These are phyloP conservation scores for Geophilus truncorum DNA, from an alignment of 2,888 invertebrate species.

Conservation along the genomic window DNA sequence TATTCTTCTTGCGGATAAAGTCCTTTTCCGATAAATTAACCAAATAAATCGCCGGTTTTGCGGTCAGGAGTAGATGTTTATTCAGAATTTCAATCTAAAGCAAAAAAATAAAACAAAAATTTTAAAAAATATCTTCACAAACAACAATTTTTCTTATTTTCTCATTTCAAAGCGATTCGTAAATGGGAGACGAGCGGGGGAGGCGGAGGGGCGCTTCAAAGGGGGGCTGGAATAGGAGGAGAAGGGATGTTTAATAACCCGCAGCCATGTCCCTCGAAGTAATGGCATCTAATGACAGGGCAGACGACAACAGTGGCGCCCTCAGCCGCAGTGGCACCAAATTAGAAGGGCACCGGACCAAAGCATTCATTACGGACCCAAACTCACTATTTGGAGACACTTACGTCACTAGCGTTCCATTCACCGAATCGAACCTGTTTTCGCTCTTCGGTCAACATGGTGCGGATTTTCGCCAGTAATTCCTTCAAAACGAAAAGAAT, in stretches of 20 bases:
- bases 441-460: conserved; percentile 77
- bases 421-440: conserved; percentile 88
- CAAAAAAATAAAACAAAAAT: conserved; percentile 37
- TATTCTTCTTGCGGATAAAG: conserved; percentile 96
- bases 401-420: conserved; percentile 89
- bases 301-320: conserved; percentile 20
- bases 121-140: not conserved
- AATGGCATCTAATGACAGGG: conserved; percentile 20
- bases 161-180: not conserved
- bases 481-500: too few species aligned
- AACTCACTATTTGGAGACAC: conserved; percentile 43
- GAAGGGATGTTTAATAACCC: conserved; percentile 1
- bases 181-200: not conserved
- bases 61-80: conserved; percentile 91
- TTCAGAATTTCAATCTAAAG: conserved; percentile 91
- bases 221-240: not conserved
- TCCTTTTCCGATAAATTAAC: conserved; percentile 97
- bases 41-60: conserved; percentile 95
- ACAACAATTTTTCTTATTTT: not conserved
- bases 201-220: not conserved
- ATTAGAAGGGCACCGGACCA: conserved; percentile 16
- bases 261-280: conserved; percentile 12
- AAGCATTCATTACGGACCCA: not conserved
- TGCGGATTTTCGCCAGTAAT: conserved; percentile 74
- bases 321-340: conserved; percentile 20